Evolutionary conservation across 2,113 vertebrate genomes (phyloP), one percentile per base, ranked within the genome.

Genomic region (Saccopteryx bilineata): DNA sequence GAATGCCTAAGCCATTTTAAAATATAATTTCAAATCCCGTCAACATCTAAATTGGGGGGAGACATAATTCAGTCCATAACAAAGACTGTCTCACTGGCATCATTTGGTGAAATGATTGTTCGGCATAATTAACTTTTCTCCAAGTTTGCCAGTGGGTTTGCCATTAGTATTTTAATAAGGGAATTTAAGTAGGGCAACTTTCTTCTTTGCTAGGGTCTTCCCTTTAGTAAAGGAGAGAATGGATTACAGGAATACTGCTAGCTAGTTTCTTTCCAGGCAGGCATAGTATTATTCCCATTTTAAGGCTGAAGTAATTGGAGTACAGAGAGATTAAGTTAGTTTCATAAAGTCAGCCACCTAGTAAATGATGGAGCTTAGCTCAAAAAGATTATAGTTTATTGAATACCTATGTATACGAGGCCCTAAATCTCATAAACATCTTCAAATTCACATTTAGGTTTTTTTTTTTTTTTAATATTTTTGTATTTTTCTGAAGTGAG

Each of bases 11-110:
- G 9, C 21, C 66, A 69, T 66, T 74, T 75, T 65, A 58, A 92
- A 92, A 81, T 63, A 9, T 90, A 71, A 90, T 82, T 90, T 95
- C 12, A 66, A 60, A 50, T 46, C 18, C 85, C 88, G 63, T 31
- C 28, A 88, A 65, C 46, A 85, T 11, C 15, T n/a, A 31, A 54
- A 54, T 33, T 68, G 54, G 0, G 7, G 4, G 82, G 46, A 3
- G 58, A 65, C 60, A 52, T 21, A 50, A 26, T 76, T 26, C 46
- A 52, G 46, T 18, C 58, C 31, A 26, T 52, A 88, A 65, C 5
- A 74, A 80, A 65, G 24, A 60, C 66, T 78, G 4, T 71, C 28
- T 92, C 39, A 87, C 48, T 84, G 52, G 54, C 33, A 76, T 87
- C 21, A 52, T 12, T 79, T 85, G 31, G 8, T 52, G 46, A 52